phyloP scores from a whole-genome alignment of 2,113 vertebrate genomes.

The Turdus rufiventris region DNA sequence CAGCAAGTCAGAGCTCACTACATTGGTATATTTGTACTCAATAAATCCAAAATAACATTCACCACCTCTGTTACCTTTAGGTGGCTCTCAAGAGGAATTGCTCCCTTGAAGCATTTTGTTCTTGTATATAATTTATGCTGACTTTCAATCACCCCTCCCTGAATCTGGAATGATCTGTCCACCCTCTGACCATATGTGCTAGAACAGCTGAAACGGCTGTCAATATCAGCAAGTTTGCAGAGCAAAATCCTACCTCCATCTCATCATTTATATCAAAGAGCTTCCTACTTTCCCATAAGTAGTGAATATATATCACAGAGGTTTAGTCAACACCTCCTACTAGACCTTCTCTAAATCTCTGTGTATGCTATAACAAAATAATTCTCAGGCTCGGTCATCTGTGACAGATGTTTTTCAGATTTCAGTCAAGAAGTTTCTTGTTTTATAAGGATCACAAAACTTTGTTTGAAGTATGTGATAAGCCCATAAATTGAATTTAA shows the following conservation, averaged over 20 bases:
- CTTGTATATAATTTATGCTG: neutral
- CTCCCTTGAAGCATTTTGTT: neutral
- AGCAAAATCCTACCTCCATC: neutral
- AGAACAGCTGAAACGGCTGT: neutral
- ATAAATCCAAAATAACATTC: neutral
- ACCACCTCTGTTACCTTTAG: neutral
- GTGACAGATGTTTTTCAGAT: neutral
- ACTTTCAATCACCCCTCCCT: neutral
- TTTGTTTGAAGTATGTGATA: neutral
- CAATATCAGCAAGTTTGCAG: neutral
- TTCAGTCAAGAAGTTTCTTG: neutral
- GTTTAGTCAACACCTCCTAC: slow-evolving; percentile 15
- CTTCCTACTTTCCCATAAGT: neutral
- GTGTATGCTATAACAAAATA: neutral
- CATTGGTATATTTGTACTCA: neutral
- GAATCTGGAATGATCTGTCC: neutral
- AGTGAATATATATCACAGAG: neutral
- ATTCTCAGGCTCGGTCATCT: neutral
- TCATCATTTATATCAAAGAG: neutral
- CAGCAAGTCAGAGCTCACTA: neutral
- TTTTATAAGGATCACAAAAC: neutral
- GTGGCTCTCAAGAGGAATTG: neutral
- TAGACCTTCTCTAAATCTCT: neutral
- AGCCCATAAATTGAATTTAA: neutral
- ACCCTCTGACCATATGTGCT: neutral